These are phyloP conservation scores for Sipha flava DNA, from an alignment of 1,140 invertebrate genomes.

Conservation along the genomic window DNA sequence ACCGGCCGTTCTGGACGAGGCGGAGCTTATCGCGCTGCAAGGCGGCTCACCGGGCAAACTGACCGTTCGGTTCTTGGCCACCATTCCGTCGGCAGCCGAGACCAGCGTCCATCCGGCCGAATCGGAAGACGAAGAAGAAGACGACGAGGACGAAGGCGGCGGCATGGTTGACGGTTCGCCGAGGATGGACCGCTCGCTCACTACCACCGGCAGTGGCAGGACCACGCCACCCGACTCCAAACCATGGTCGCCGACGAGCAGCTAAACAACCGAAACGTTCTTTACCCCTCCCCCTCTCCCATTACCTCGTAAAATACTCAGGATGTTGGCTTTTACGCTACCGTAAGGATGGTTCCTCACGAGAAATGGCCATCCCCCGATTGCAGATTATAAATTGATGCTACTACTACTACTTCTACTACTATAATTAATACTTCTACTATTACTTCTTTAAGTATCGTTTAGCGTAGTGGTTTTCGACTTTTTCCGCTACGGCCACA, in stretches of 20 bases:
- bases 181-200: background rate
- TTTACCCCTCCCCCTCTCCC: no score
- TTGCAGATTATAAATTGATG: no score
- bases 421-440: no score
- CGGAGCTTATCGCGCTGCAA: conserved; percentile 26
- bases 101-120: conserved; percentile 64
- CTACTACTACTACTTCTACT: no score
- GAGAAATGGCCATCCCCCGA: no score
- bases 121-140: conserved; percentile 42
- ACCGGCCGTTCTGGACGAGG: conserved; percentile 49
- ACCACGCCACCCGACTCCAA: background rate
- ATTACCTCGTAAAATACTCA: no score
- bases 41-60: conserved; percentile 44
- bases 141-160: conserved; percentile 34
- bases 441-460: no score
- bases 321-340: no score
- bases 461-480: no score
- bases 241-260: background rate
- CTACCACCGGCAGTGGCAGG: background rate
- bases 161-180: background rate
- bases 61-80: conserved; percentile 61
- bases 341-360: no score
- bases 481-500: no score
- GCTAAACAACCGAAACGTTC: no score
- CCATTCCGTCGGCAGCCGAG: conserved; percentile 73